phyloP scores from a whole-genome alignment of 2,888 invertebrate genomes.

The Lasioglossum villosulum region DNA sequence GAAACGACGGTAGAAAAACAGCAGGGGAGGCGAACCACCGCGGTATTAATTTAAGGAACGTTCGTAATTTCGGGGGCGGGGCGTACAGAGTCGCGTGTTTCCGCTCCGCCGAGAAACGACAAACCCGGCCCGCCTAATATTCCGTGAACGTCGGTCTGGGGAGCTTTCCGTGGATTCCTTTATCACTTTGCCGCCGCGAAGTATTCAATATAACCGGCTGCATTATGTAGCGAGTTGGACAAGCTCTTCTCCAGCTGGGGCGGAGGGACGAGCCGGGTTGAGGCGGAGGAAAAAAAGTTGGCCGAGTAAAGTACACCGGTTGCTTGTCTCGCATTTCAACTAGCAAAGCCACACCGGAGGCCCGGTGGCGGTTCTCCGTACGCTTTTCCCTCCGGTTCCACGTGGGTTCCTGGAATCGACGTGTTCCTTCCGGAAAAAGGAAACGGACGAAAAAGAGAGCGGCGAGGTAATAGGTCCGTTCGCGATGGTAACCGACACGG shows the following conservation, averaged over 20 bases:
- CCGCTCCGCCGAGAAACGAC: background rate
- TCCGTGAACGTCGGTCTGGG: conserved; percentile 72
- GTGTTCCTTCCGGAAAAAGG: background rate
- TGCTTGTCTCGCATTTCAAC: conserved; percentile 66
- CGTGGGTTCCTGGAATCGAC: background rate
- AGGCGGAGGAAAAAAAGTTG: conserved; percentile 58
- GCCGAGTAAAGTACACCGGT: conserved; percentile 59
- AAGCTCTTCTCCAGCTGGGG: conserved; percentile 21
- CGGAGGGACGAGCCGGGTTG: background rate
- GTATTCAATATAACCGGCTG: conserved; percentile 81
- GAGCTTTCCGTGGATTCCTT: conserved; percentile 79
- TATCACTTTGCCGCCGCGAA: conserved; percentile 79
- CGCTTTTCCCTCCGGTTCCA: background rate
- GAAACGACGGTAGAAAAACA: background rate
- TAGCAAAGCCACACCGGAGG: conserved; percentile 23
- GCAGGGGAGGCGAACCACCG: background rate
- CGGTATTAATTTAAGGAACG: conserved; percentile 13
- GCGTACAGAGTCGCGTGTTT: background rate
- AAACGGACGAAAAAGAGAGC: background rate
- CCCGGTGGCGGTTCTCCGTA: background rate
- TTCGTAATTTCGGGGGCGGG: conserved; percentile 4
- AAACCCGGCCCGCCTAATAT: conserved; percentile 66
- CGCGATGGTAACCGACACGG: background rate
- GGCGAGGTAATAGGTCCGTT: background rate
- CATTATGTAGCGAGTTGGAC: conserved; percentile 78